Conservation (phyloP, 2,113 vertebrate genomes). For the Albula glossodonta region DNA sequence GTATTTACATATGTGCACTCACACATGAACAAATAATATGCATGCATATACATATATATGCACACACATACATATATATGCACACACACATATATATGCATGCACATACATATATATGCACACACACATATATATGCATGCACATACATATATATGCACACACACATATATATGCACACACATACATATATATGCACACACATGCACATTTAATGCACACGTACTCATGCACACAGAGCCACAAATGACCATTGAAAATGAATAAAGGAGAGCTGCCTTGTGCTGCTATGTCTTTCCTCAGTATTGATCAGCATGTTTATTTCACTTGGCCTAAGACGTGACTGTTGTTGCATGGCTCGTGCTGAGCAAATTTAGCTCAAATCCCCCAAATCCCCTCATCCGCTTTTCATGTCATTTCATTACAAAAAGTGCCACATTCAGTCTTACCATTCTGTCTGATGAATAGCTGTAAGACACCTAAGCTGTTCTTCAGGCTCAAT, state of each 20-base stretch:
- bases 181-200: not conserved
- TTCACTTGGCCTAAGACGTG: not conserved
- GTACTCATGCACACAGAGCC: not conserved
- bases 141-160: not conserved
- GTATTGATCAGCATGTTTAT: not conserved
- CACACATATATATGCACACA: no score
- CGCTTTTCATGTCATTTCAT: not conserved
- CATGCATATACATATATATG: not conserved
- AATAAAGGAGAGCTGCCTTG: not conserved
- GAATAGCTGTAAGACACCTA: not conserved
- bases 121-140: not conserved
- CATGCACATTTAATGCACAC: not conserved
- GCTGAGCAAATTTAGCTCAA: not conserved
- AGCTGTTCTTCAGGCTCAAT: not conserved
- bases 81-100: not conserved
- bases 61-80: not conserved
- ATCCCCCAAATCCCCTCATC: not conserved
- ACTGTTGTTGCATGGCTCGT: not conserved
- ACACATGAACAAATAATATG: not conserved
- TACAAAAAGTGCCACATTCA: not conserved
- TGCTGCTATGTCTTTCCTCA: not conserved
- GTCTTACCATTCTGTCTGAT: not conserved
- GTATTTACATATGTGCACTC: not conserved
- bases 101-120: not conserved
- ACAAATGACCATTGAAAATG: not conserved